Base-by-base conservation (phyloP, 1,140 invertebrate species). In the Trichoplusia ni region DNA sequence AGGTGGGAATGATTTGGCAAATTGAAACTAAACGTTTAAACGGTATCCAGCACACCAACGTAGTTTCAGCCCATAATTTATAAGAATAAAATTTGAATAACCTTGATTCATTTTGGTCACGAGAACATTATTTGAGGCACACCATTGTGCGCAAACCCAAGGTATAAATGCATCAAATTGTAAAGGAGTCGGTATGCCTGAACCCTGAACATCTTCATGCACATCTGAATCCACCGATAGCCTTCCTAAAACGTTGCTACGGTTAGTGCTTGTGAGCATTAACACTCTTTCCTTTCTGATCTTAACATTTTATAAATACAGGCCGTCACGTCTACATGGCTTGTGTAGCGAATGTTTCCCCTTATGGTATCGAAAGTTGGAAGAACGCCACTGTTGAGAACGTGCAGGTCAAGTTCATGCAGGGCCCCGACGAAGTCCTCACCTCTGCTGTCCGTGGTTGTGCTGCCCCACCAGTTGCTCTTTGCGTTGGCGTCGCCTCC, bases 161-260 rank as follows among this genome's bases (percentile, higher is more conserved):
- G 80, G 80, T 21, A 82, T 35, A 58, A 79, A 82, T 11, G 38
- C 31, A 42, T 82, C 69, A 58, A 82, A 79, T 51, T 82, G 68
- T 40, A 73, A 27, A 29, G 80, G 77, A 42, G 73, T 72, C n/a
- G 1, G 23, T 16, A 8, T 7, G 4, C 9, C 2, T 42, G 18
- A 8, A 9, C 7, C 19, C 21, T n/a, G n/a, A n/a, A n/a, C n/a
- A n/a, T n/a, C n/a, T n/a, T n/a, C n/a, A n/a, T n/a, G n/a, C n/a
- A n/a, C n/a, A n/a, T n/a, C n/a, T n/a, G n/a, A n/a, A n/a, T n/a
- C n/a, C n/a, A n/a, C n/a, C n/a, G n/a, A n/a, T n/a, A n/a, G n/a
- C n/a, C n/a, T n/a, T n/a, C n/a, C n/a, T n/a, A n/a, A n/a, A n/a
- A n/a, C n/a, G n/a, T n/a, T n/a, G n/a, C n/a, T n/a, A n/a, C n/a